Conservation (phyloP, 2,113 vertebrate species). For the Eudyptes chrysolophus region DNA sequence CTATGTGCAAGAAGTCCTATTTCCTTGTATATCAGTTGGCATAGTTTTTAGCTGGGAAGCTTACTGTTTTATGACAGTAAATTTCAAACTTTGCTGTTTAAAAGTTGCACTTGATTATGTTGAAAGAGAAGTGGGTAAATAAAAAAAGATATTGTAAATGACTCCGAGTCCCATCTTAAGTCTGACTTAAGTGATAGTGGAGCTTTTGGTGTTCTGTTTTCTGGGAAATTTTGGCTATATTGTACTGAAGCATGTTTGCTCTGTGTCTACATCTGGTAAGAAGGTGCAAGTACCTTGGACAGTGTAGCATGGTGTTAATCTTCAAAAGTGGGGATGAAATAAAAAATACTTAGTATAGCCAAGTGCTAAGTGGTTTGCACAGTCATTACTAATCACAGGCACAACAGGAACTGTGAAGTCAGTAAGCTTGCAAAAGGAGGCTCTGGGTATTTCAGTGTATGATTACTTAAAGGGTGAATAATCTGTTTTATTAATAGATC, state of each 20-base stretch:
- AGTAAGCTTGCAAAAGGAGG: neutral
- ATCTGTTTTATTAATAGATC: slow-evolving; percentile 34
- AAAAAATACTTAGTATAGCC: neutral
- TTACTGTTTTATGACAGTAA: neutral
- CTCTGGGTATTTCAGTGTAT: neutral
- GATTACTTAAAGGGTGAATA: slow-evolving; percentile 6
- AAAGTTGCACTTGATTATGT: neutral
- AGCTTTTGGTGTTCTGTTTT: neutral
- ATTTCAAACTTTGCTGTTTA: neutral
- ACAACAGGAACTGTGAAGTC: slow-evolving; percentile 9
- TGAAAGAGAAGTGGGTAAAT: neutral
- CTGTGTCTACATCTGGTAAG: neutral
- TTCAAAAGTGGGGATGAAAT: neutral
- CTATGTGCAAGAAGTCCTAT: neutral
- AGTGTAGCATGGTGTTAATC: neutral
- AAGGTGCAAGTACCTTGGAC: neutral
- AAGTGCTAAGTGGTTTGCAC: neutral
- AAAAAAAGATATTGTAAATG: neutral
- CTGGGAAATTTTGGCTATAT: neutral
- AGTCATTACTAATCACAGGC: neutral
- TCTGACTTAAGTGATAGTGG: neutral
- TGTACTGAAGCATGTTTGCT: neutral
- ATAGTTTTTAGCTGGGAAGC: neutral
- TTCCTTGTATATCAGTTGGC: neutral
- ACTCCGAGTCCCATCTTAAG: neutral